These are phyloP conservation scores for Candoia aspera DNA, from an alignment of 2,113 vertebrate species.

Conservation along the genomic window DNA sequence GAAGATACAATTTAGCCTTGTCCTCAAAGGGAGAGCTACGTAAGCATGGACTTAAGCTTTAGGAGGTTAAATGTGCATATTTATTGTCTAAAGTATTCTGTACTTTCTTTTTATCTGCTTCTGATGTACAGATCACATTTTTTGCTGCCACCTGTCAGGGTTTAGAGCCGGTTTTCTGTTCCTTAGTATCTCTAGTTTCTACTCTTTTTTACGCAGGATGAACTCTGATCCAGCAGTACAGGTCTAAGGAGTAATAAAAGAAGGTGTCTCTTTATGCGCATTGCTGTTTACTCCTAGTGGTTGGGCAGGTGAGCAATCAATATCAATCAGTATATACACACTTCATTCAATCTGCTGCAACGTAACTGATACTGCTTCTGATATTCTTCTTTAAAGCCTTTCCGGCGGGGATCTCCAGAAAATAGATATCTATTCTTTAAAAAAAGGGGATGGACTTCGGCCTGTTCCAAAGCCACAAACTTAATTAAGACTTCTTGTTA, in stretches of 20 bases:
- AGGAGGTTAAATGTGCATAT: neutral
- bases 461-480: constrained; percentile 22
- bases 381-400: constrained; percentile 14
- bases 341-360: neutral
- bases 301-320: too few relatives aligned
- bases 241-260: neutral
- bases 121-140: neutral
- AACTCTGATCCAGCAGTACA: too few relatives aligned
- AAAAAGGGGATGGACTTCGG: constrained; percentile 13
- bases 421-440: constrained; percentile 15
- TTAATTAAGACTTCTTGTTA: constrained; percentile 30
- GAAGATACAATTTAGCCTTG: neutral
- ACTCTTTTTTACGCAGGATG: neutral
- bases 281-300: too few relatives aligned
- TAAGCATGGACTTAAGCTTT: neutral
- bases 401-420: constrained; percentile 20
- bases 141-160: neutral
- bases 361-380: constrained; percentile 3
- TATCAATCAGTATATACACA: too few relatives aligned
- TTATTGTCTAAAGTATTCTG: neutral
- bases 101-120: neutral
- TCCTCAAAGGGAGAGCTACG: neutral
- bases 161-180: neutral
- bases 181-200: neutral
- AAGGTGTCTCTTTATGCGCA: neutral